Evolutionary conservation across 2,797 vertebrate genomes (phyloP).

Genomic region (Rhinoraja longicauda): DNA sequence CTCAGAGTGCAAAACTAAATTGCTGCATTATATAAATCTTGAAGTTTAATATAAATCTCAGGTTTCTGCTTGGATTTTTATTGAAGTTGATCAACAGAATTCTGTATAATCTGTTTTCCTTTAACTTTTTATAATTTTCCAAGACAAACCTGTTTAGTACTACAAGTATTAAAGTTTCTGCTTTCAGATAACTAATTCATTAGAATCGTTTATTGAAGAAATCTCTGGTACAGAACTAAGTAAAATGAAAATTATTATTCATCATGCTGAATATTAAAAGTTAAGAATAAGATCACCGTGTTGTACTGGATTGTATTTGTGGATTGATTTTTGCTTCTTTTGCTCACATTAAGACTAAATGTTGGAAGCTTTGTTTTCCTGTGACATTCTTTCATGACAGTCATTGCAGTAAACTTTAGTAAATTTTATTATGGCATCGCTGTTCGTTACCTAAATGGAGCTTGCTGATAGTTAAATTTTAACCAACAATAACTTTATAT

Average conservation of each 20-base stretch:
- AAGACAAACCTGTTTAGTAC: neutral
- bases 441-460: neutral
- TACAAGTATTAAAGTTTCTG: neutral
- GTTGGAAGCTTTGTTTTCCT: neutral
- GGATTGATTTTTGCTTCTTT: neutral
- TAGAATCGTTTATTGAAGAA: neutral
- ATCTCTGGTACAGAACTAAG: neutral
- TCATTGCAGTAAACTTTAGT: neutral
- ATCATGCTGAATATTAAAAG: neutral
- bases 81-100: neutral
- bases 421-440: neutral
- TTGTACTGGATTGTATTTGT: neutral
- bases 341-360: neutral
- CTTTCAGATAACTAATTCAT: neutral
- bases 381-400: neutral
- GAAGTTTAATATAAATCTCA: neutral
- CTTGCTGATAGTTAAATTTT: neutral
- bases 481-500: neutral
- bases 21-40: neutral
- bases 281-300: neutral
- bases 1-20: neutral
- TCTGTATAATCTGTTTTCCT: neutral
- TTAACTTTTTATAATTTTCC: neutral
- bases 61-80: neutral
- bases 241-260: neutral